Base-by-base conservation (phyloP, 1,140 invertebrate genomes). In the Nasonia giraulti region DNA sequence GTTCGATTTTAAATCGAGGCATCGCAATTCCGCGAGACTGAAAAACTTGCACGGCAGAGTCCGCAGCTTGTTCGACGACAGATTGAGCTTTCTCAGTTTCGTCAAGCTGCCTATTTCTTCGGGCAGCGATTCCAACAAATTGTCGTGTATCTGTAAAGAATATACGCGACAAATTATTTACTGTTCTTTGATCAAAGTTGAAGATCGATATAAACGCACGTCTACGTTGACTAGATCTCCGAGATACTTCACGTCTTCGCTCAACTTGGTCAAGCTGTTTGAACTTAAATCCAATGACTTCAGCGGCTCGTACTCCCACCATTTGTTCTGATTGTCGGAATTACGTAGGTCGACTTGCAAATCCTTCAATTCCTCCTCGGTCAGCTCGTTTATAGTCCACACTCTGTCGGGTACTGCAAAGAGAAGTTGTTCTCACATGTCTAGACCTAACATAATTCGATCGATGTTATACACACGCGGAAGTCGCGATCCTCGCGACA, bases 251-350 rank as follows among this genome's bases (percentile, higher is more conserved):
- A 98, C 95, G 89, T 96, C 94, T 37, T 95, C 91, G 83, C 96
- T 95, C 80, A 98, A 92, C 69, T 89, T 89, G 74, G 93, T 94
- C 75, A 98, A 91, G 62, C 94, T 93, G 90, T 98, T 98, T 5
- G 95, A 97, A 86, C 97, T 97, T 50, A 98, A 93, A 90, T 98
- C 96, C 80, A 98, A 93, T 88, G 95, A 95, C 76, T 94, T 96
- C 6, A 98, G 91, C 2, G 96, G 95, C 86, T 96, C 95, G 88
- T 96, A 95, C 90, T 97, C 97, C 97, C 97, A 98, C 97, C 97
- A 98, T 74, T 95, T 94, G 83, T 95, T 94, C 69, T 94, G 93
- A 55, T 95, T 94, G 68, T 96, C 95, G 85, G 95, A 94, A 87
- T 96, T 95, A 89, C 97, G 96, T 11, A 96, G 93, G 44, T 95